Evolutionary conservation across 2,888 invertebrate species (phyloP), one percentile per base, ranked within the genome.

Genomic region (Xanthorhoe designata): DNA sequence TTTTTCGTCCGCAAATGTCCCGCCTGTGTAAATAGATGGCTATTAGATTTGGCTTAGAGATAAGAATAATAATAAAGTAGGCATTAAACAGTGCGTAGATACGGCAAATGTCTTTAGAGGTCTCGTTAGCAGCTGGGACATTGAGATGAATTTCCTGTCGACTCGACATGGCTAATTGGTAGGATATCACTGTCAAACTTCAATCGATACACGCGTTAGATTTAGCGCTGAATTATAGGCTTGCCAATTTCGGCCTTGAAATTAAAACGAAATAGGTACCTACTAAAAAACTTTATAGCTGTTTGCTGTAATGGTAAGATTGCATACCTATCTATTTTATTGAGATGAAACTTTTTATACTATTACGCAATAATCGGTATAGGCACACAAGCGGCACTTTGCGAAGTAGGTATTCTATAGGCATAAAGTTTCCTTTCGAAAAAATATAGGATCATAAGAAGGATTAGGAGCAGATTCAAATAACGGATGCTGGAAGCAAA

Each of bases 1-100:
- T 94, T 90, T 74, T 95, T 94, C 17, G 95, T 95, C 79, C 95
- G 94, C 69, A 96, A 94, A 78, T 95, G 94, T 19, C 96, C 96
- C 75, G 95, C 95, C 96, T 96, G 90, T 73, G 80, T 81, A 69
- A 66, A 73, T 13, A 68, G 64, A 69, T 50, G 13, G n/a, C 15
- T n/a, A 15, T 60, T 51, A 56, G 18, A 24, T 56, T 61, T 7
- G 8, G 10, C n/a, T 42, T 10, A n/a, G 32, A 55, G n/a, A 55
- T 50, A 55, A 47, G 47, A 24, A 52, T 50, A 38, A 32, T 51
- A 57, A 55, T 58, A 51, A 66, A 29, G 17, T 29, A 29, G 13
- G 29, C 18, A 54, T 62, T 32, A 15, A 59, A 51, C 60, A 63
- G 67, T 56, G 52, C 38, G 17, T 59, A 38, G 63, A 64, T 53